Percentiles rank a stretch among this genome's conserved stretches.
These are phyloP conservation scores for Cotesia chilonis DNA, from an alignment of 1,140 invertebrate genomes.

Conservation along the genomic window DNA sequence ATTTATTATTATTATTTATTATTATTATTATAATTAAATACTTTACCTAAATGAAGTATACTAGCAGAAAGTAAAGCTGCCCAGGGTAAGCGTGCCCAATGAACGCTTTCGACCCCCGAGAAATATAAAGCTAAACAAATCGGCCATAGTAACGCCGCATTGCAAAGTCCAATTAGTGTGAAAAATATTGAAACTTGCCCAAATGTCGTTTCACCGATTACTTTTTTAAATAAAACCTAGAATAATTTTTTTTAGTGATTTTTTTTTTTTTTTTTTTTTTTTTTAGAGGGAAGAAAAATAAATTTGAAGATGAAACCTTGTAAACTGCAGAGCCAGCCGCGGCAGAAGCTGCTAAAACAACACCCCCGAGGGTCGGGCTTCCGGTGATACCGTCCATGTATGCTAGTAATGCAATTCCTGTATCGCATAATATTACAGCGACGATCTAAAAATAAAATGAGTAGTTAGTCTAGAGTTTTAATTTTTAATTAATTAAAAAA, in stretches of 20 bases:
- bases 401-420: conserved; percentile 90
- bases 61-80: conserved; percentile 79
- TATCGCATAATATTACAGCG: conserved; percentile 93
- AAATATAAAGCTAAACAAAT: conserved; percentile 84
- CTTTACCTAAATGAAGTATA: conserved; percentile 74
- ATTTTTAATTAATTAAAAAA: conserved; percentile 27
- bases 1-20: conserved; percentile 17
- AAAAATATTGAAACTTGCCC: conserved; percentile 90
- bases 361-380: conserved; percentile 87
- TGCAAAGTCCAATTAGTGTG: conserved; percentile 84
- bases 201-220: conserved; percentile 88
- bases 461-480: not conserved
- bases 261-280: too few relatives aligned
- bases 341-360: conserved; percentile 87
- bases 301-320: conserved; percentile 71
- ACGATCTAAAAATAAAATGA: conserved; percentile 77
- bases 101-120: conserved; percentile 81
- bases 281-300: not conserved
- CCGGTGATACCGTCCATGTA: conserved; percentile 95
- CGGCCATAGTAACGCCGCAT: conserved; percentile 86
- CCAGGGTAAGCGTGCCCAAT: conserved; percentile 84
- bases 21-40: not conserved
- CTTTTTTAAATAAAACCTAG: conserved; percentile 88
- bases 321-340: conserved; percentile 91
- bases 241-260: conserved; percentile 17